Percentiles rank a stretch among this genome's conserved stretches.
Conservation (phyloP, 2,797 vertebrate species). For the Salarias fasciatus region DNA sequence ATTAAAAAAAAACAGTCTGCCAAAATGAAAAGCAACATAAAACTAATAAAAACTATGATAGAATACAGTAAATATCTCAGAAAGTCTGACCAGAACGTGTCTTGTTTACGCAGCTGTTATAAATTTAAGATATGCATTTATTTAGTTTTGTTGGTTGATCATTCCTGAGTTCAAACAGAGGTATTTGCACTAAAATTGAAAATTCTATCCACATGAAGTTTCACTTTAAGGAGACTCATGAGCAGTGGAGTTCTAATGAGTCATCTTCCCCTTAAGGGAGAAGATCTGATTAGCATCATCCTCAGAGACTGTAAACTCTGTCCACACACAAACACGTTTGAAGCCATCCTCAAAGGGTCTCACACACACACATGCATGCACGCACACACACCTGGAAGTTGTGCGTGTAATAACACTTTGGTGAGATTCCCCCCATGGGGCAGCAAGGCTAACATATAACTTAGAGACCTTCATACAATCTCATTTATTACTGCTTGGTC, state of each 20-base stretch:
- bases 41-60: neutral
- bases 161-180: no score
- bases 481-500: conserved; percentile 15
- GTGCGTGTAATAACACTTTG: conserved; percentile 7
- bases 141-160: neutral
- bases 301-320: conserved; percentile 45
- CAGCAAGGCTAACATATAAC: conserved; percentile 1
- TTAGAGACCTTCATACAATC: neutral
- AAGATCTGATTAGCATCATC: conserved; percentile 63
- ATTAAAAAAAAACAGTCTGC: neutral
- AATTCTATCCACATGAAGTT: conserved; percentile 36
- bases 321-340: conserved; percentile 44
- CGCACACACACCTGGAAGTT: conserved; percentile 36
- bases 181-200: conserved; percentile 19
- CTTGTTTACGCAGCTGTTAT: neutral
- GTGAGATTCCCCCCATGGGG: conserved; percentile 9
- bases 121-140: conserved; percentile 5
- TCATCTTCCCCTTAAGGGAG: conserved; percentile 57
- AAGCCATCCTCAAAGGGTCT: conserved; percentile 29
- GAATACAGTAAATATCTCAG: no score
- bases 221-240: conserved; percentile 54
- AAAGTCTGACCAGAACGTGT: no score
- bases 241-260: conserved; percentile 57
- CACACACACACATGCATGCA: conserved; percentile 10
- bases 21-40: neutral